Evolutionary conservation across 2,888 invertebrate genomes (phyloP), one percentile per base, ranked within the genome.

Genomic region (Oasisia sp.): DNA sequence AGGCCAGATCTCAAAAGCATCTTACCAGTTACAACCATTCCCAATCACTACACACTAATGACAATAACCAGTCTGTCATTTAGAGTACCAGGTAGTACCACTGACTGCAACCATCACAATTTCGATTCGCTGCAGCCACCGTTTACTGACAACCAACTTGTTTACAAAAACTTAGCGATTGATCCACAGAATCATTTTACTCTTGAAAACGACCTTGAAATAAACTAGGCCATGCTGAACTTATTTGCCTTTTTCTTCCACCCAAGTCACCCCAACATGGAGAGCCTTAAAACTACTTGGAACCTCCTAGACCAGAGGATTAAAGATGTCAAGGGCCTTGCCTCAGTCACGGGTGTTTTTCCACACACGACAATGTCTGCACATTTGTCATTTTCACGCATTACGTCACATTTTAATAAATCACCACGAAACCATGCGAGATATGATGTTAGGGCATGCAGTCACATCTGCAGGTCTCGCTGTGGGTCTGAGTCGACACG

Each of bases 391-490:
- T 74, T 27, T 74, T 74, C 74, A 74, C 1, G 74, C n/a, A 74
- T 27, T 74, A 74, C 74, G 74, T 74, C 74, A 74, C n/a, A 74
- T 74, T 74, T 74, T 74, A 74, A 74, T 74, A 74, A 74, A 74
- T 74, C 74, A 74, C 14, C 74, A 74, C 27, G 19, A 74, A 27
- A 27, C 14, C 12, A 50, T 14, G 50, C 50, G 14, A 50, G 27
- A 19, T 74, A 27, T 74, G 27, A 27, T 56, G 56, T 4, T 74
- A 7, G 74, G 0, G 27, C 27, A 27, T 27, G n/a, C 14, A 12
- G 50, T 14, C 14, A n/a, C 27, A 7, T 27, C 74, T n/a, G 74
- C 74, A 74, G 74, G 74, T 74, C 27, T 74, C 27, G 14, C n/a
- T 74, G 74, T 27, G 0, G 27, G 27, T 27, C 74, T 27, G 74